Evolutionary conservation across 2,888 invertebrate species (phyloP).

Genomic region (Orthonevra nobilis): DNA sequence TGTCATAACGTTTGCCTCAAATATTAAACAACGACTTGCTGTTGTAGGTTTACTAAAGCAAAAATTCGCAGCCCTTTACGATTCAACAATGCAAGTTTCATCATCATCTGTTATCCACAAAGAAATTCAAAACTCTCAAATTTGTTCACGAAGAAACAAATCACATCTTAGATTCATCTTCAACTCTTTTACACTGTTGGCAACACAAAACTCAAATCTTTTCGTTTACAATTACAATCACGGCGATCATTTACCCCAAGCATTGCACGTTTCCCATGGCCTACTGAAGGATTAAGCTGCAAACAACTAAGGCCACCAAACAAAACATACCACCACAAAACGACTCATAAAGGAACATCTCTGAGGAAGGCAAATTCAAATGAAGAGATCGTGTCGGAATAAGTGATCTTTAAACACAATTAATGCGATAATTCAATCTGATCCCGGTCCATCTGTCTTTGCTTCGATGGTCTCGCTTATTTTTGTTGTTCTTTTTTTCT

Average conservation of each 20-base stretch:
- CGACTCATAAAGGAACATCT: constrained; percentile 17
- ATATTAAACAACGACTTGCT: too few species aligned
- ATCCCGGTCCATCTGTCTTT: constrained; percentile 27
- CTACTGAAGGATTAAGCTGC: constrained; percentile 40
- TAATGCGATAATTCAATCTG: constrained; percentile 63
- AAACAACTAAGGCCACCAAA: constrained; percentile 34
- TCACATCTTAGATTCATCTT: constrained; percentile 32
- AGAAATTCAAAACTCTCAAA: constrained; percentile 10
- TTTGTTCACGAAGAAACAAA: constrained; percentile 10
- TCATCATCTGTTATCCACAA: constrained; percentile 1
- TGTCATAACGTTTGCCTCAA: too few species aligned
- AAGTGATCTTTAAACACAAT: constrained; percentile 59
- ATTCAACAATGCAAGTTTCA: constrained; percentile 8
- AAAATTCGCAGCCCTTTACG: too few species aligned
- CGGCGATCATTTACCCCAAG: constrained; percentile 42
- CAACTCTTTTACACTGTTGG: constrained; percentile 38
- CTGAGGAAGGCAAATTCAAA: constrained; percentile 34
- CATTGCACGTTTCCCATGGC: neutral
- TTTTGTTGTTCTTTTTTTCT: neutral
- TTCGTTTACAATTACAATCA: constrained; percentile 55
- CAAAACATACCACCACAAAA: constrained; percentile 1
- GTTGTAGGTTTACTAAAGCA: too few species aligned
- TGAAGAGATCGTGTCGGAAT: constrained; percentile 59
- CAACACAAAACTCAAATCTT: constrained; percentile 33
- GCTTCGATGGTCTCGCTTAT: constrained; percentile 25